Evolutionary conservation across 2,797 vertebrate species (phyloP), one percentile per base, ranked within the genome.

Genomic region (Lagorchestes hirsutus): DNA sequence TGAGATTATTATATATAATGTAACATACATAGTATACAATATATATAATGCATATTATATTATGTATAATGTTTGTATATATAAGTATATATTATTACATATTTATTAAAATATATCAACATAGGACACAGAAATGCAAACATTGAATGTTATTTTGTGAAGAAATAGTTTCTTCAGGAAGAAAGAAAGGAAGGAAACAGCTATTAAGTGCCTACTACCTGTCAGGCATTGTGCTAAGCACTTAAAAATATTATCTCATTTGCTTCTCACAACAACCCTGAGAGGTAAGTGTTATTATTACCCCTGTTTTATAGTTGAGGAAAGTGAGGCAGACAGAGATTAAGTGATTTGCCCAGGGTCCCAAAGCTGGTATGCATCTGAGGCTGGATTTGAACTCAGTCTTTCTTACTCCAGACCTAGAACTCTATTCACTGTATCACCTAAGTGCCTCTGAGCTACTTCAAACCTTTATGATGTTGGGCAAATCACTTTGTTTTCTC

Each of bases 81-180:
- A 46, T 46, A 46, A 46, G 46, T 46, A 46, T 46, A 46, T 46
- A 46, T 46, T 46, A 46, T 46, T n/a, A n/a, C n/a, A 46, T 46
- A 46, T 46, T 2, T 46, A 46, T 46, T 46, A 46, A 46, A 24
- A 82, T 93, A 93, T 90, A 96, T 94, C 11, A 93, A 96, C 52
- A 22, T 24, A n/a, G 10, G 29, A 59, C 58, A 54, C 93, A 96
- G 56, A 92, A 56, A 95, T 91, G 74, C 92, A 96, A 58, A 90
- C 54, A 27, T 54, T 40, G 95, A 95, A 90, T 14, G 90, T 87
- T 94, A 74, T 74, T 74, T 74, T 74, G n/a, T 74, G 67, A 74
- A 74, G n/a, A 82, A 46, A 22, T 46, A 40, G 46, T 82, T 82
- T 82, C 18, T 46, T 40, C 22, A 46, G 29, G 40, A 46, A 10